These are phyloP conservation scores for Chymomyza caudatula DNA, from an alignment of 2,888 invertebrate species.

Conservation along the genomic window DNA sequence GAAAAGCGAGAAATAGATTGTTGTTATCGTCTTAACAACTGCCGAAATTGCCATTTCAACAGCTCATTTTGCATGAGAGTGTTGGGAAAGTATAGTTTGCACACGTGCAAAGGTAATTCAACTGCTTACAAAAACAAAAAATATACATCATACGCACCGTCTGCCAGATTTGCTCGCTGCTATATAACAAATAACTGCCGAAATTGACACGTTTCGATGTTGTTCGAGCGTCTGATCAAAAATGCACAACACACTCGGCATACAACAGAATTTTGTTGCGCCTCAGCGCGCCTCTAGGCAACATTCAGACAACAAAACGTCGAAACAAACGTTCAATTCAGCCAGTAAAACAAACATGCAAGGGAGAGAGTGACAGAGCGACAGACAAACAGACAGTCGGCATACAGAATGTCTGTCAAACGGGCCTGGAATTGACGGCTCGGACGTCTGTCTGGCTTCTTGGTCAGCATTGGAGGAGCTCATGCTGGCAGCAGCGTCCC, in stretches of 20 bases:
- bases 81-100: slow-evolving; percentile 43
- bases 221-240: slow-evolving; percentile 47
- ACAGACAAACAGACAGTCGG: background rate
- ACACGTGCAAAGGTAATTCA: slow-evolving; percentile 63
- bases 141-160: slow-evolving; percentile 70
- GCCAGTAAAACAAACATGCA: background rate
- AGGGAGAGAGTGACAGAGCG: background rate
- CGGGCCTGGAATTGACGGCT: background rate
- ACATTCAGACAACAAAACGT: no score
- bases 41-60: slow-evolving; percentile 68
- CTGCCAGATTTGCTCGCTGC: background rate
- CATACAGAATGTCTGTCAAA: background rate
- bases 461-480: background rate
- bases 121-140: slow-evolving; percentile 34
- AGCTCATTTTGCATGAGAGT: slow-evolving; percentile 56
- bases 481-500: background rate
- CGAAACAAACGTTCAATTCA: no score
- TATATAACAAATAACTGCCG: slow-evolving; percentile 46
- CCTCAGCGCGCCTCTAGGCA: slow-evolving; percentile 18
- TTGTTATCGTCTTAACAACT: slow-evolving; percentile 7
- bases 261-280: slow-evolving; percentile 26
- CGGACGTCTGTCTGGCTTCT: background rate
- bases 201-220: slow-evolving; percentile 58
- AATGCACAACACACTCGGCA: slow-evolving; percentile 32
- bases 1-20: slow-evolving; percentile 5